Base-by-base conservation (phyloP, 2,888 invertebrate genomes). In the Cynaeus angustus region DNA sequence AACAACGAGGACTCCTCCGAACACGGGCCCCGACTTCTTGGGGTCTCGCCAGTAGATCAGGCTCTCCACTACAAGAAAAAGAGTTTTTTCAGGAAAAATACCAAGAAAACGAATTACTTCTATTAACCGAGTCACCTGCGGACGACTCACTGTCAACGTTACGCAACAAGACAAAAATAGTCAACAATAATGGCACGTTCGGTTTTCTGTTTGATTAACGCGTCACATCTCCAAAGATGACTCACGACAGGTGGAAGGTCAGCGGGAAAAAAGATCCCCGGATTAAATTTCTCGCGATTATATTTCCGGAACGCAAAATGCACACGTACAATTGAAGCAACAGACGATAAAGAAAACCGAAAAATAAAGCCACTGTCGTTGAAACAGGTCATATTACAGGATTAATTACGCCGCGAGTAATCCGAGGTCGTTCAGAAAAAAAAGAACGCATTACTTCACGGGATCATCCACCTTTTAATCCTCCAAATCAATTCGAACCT, bases 1-100 rank as follows among this genome's bases (percentile, higher is more conserved):
- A 82, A 96, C 90, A 82, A 93, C 90, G 83, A 99, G 89, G 78
- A 95, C 92, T 78, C 92, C 92, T 83, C 96, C 97, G 85, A 99
- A 96, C 75, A 97, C 97, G 81, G 93, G 91, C 78, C 96, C 99
- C 75, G 97, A 95, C 87, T 94, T 96, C 88, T 94, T 95, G 79
- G 96, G 94, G 88, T 96, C 94, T 78, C 98, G 92, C 99, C 99
- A 99, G 89, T 99, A 98, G 86, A 99, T 94, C 86, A 99, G 89
- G 83, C 96, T 95, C 87, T 96, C 94, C 91, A 96, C 96, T 96
- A 89, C 6, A 91, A 90, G 78, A 76, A 80, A 80, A 82, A 81
- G 30, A 33, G 33, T 33, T 9, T 33, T 33, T 33, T 2, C n/a
- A n/a, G 1, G 33, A n/a, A 33, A 21, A 6, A 53, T 9, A 50